Percentiles rank a stretch among this genome's conserved stretches.
These are phyloP conservation scores for Triops cancriformis DNA, from an alignment of 1,140 invertebrate species.

Conservation along the genomic window DNA sequence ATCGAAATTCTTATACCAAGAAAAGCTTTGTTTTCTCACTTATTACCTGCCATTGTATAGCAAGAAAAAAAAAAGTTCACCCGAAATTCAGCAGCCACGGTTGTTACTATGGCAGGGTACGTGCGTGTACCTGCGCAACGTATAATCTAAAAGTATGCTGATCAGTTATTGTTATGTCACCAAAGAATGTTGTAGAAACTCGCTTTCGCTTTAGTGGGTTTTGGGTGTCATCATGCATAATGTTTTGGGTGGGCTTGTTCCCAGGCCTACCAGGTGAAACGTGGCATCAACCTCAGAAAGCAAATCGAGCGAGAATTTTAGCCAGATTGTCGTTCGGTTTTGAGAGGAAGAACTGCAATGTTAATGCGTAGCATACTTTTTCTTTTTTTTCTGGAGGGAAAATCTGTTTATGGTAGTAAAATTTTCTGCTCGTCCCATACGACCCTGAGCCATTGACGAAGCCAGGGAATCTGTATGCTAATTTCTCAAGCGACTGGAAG, in stretches of 20 bases:
- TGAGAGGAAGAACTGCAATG: neutral
- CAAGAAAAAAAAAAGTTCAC: too few relatives aligned
- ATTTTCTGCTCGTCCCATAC: neutral
- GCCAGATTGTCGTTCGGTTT: neutral
- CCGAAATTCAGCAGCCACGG: too few relatives aligned
- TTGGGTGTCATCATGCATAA: neutral
- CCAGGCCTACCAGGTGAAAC: neutral
- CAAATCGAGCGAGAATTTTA: too few relatives aligned
- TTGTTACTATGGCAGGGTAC: too few relatives aligned
- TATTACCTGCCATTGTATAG: too few relatives aligned
- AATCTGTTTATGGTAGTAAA: neutral
- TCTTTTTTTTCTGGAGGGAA: neutral
- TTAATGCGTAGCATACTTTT: neutral
- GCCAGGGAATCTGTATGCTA: neutral
- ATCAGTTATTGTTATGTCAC: neutral
- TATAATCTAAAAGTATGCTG: neutral
- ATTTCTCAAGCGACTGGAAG: neutral
- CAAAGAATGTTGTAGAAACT: neutral
- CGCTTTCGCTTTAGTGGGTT: neutral
- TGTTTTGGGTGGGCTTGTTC: neutral
- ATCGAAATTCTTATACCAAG: too few relatives aligned
- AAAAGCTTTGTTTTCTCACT: too few relatives aligned
- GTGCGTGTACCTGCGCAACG: neutral
- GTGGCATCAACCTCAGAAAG: too few relatives aligned
- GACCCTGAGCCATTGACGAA: constrained; percentile 1